phyloP scores from a whole-genome alignment of 2,888 invertebrate species.

The Stenurella melanura region DNA sequence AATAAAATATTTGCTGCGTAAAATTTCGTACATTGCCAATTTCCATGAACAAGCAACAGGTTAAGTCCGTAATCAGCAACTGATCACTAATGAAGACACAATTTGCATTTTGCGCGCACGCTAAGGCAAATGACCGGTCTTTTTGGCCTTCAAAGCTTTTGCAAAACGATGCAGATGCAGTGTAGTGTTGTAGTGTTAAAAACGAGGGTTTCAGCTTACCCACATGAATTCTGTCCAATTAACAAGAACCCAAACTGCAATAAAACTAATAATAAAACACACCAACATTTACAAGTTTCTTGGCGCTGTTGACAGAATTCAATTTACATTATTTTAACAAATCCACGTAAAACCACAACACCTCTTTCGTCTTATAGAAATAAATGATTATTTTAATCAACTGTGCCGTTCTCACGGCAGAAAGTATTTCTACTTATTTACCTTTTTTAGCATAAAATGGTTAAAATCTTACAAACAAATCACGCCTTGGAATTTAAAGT shows the following conservation, averaged over 20 bases:
- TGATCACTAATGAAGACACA: conserved; percentile 62
- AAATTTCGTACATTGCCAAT: conserved; percentile 33
- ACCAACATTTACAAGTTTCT: conserved; percentile 14
- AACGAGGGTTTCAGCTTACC: conserved; percentile 37
- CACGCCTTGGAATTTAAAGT: background rate
- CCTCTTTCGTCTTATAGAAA: conserved; percentile 12
- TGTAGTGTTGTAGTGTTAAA: conserved; percentile 15
- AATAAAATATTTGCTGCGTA: conserved; percentile 18
- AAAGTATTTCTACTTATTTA: background rate
- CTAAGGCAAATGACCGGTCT: conserved; percentile 61
- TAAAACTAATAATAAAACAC: conserved; percentile 34
- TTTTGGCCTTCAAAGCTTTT: conserved; percentile 36
- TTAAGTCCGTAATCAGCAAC: conserved; percentile 52
- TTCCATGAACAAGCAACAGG: conserved; percentile 49
- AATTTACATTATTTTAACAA: conserved; percentile 25
- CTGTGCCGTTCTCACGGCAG: background rate
- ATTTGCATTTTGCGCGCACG: conserved; percentile 64
- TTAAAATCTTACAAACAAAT: background rate
- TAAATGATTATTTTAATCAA: conserved; percentile 11
- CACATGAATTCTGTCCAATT: conserved; percentile 35
- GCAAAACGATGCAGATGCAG: conserved; percentile 20
- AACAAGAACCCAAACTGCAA: conserved; percentile 31
- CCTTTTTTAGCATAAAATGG: background rate
- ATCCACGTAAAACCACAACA: conserved; percentile 11
- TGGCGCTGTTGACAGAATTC: conserved; percentile 30